Evolutionary conservation across 2,113 vertebrate genomes (phyloP), one percentile per base, ranked within the genome.

Genomic region (Etheostoma cragini): DNA sequence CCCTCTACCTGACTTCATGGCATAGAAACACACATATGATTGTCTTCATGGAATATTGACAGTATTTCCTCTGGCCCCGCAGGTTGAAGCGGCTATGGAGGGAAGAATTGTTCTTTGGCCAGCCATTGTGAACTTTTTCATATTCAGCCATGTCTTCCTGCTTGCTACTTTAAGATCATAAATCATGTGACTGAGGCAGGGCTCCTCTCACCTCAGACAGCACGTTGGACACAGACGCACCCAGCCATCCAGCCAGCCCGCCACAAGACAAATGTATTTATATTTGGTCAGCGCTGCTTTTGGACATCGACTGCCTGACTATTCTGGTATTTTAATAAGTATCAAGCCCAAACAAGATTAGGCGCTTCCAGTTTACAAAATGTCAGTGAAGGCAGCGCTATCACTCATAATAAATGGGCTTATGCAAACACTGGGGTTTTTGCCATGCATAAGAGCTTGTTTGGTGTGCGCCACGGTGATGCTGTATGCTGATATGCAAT

Each of bases 321-420:
- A 93, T 93, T 91, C 90, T 89, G 83, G 92, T 94, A 94, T 95
- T 95, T 96, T 95, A 95, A 96, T 95, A 95, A 95, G 94, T 94
- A 94, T 95, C 94, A 90, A 92, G 74, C 89, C 93, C 92, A 94
- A 95, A 96, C 95, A 95, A 95, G 95, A 95, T 96, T 95, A 95
- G 95, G 92, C 87, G 82, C 92, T 91, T 95, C 93, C 93, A 93
- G 94, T 95, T 95, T 95, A 95, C 89, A 45, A 94, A 95, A 95
- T 95, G 94, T 95, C 94, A 95, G 90, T 69, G 84, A 91, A 94
- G 94, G 94, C 95, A 95, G 92, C 86, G 57, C 94, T 95, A 96
- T 95, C 95, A 94, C 92, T 94, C 93, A 96, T 95, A 95, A 96
- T 94, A 95, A 95, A 95, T 95, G 95, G 95, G 94, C 92, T 94